A percentile compares a stretch with the other conserved stretches of the same genome.
Conservation (phyloP, 2,888 invertebrate species). For the Aporophyla lueneburgensis region DNA sequence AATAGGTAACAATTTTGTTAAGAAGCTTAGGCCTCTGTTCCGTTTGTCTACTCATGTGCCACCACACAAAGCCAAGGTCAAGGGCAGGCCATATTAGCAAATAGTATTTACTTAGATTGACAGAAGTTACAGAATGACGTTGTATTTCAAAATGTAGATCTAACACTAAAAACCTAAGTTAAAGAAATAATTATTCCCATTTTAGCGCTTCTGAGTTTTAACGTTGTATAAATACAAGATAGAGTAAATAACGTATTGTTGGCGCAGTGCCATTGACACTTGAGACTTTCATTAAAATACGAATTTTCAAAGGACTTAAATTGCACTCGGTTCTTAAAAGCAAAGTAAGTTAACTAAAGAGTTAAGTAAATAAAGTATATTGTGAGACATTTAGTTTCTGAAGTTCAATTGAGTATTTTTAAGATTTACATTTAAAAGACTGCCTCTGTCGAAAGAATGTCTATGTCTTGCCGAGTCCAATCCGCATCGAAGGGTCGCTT, state of each 20-base stretch:
- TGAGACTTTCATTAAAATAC: constrained; percentile 49
- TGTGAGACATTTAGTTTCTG: constrained; percentile 13
- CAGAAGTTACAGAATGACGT: no score
- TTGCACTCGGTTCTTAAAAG: constrained; percentile 36
- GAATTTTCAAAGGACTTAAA: constrained; percentile 46
- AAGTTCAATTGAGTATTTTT: background rate
- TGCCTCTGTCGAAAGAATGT: no score
- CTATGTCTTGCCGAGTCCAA: no score
- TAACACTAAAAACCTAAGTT: background rate
- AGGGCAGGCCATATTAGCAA: no score
- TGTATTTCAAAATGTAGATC: background rate
- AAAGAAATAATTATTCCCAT: background rate
- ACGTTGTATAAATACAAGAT: constrained; percentile 25
- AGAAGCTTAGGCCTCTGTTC: no score
- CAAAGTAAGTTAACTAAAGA: constrained; percentile 29
- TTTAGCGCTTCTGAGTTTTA: background rate
- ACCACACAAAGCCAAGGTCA: no score
- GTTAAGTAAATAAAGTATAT: constrained; percentile 17
- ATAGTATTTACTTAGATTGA: no score
- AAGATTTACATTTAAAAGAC: no score
- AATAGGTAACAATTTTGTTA: no score
- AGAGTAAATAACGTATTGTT: constrained; percentile 41
- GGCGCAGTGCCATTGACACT: constrained; percentile 42
- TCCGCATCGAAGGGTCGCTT: no score
- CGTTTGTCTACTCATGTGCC: no score